Base-by-base conservation (phyloP, 1,140 invertebrate genomes). In the Hylaeus volcanicus region DNA sequence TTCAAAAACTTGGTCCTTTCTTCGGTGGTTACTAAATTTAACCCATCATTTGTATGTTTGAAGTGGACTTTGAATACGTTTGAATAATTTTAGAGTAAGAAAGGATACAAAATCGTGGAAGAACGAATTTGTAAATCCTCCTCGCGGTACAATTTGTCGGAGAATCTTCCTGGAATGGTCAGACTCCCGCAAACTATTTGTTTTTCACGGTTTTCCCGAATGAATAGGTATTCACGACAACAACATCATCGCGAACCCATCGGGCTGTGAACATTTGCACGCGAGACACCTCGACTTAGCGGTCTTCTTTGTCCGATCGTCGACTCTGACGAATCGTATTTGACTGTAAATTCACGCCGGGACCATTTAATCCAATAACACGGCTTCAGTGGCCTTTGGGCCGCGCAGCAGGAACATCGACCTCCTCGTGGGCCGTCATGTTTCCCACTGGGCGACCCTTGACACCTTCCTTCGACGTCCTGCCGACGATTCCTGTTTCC, bases 321-420 rank as follows among this genome's bases (percentile, higher is more conserved):
- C 53, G 45, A n/a, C 55, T 12, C 6, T 55, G 58, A 70, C 48
- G 72, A 75, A 63, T 69, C 9, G 48, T 55, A 48, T 81, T 81
- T 75, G 56, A 14, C 61, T 61, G 55, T 37, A 69, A 81, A 69
- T 63, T 63, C 37, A 65, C 53, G n/a, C 12, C n/a, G 14, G 11
- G 41, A 84, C 64, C 86, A 79, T 87, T 88, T 88, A 88, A 89
- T 88, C 88, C 84, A 82, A 83, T 89, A 86, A 82, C 55, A 73
- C 45, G 63, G 69, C 39, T 68, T 56, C 39, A 73, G 69, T n/a
- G 80, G 65, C 55, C 74, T 75, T 84, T 86, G 85, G 85, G 75
- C 41, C 53, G 73, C 88, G 60, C 88, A 88, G 88, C 86, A 63
- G 88, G 88, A 85, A 83, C 73, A 60, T 64, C 43, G 75, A 73